Evolutionary conservation across 2,113 vertebrate genomes (phyloP).

Genomic region (Glareola pratincola): DNA sequence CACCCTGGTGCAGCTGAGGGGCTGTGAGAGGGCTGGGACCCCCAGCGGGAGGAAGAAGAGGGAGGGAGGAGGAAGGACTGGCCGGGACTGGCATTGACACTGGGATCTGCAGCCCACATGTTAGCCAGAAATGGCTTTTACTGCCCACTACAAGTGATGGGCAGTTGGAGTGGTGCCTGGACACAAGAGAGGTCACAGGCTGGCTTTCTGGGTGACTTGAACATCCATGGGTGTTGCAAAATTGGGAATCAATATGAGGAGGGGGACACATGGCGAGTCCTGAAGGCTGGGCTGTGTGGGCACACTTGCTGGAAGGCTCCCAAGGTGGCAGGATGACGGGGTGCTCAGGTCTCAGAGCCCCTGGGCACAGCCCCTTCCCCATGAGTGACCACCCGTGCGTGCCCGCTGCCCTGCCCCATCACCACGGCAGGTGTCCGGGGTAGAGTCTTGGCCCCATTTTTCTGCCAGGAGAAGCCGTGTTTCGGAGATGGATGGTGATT

Average conservation of each 20-base stretch:
- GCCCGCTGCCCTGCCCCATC: rapidly evolving
- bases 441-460: background rate
- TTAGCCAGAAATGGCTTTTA: background rate
- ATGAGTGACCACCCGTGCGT: rapidly evolving
- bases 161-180: too few relatives aligned
- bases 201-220: background rate
- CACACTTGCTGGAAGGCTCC: rapidly evolving
- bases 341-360: background rate
- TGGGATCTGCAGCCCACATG: rapidly evolving
- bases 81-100: background rate
- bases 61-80: background rate
- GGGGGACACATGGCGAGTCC: rapidly evolving
- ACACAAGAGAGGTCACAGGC: background rate
- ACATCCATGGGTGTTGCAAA: background rate
- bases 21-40: background rate
- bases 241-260: background rate
- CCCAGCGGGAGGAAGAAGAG: background rate
- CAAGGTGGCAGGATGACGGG: background rate
- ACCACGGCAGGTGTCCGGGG: rapidly evolving
- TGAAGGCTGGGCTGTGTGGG: background rate
- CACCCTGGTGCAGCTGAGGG: background rate
- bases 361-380: background rate
- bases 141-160: rapidly evolving
- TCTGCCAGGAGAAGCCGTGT: background rate
- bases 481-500: background rate